These are phyloP conservation scores for Hirtodrosophila alboralis DNA, from an alignment of 2,888 invertebrate genomes.

Conservation along the genomic window DNA sequence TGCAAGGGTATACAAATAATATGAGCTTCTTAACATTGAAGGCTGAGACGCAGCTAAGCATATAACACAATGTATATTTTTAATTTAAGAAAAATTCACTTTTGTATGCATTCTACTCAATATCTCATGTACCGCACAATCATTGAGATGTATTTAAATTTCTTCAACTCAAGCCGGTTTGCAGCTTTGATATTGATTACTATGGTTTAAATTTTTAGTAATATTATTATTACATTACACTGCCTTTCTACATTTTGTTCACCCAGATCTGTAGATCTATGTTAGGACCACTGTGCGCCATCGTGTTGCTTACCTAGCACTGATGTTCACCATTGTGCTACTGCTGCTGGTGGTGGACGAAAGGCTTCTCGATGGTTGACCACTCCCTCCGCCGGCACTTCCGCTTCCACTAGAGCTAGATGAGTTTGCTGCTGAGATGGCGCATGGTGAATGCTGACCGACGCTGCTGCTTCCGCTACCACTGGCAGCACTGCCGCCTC, in stretches of 20 bases:
- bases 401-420: slow-evolving; percentile 80
- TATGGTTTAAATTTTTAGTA: too few species aligned
- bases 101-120: too few species aligned
- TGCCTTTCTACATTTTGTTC: neutral
- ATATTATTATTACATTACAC: too few species aligned
- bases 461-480: slow-evolving; percentile 67
- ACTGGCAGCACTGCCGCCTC: slow-evolving; percentile 44
- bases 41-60: too few species aligned
- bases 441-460: slow-evolving; percentile 85
- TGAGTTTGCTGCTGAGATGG: slow-evolving; percentile 84
- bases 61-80: too few species aligned
- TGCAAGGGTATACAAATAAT: too few species aligned
- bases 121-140: too few species aligned
- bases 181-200: too few species aligned
- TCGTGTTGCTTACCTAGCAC: slow-evolving; percentile 82
- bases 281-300: slow-evolving; percentile 64
- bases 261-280: slow-evolving; percentile 8
- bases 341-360: slow-evolving; percentile 73
- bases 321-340: slow-evolving; percentile 84
- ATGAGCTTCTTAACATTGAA: too few species aligned
- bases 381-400: slow-evolving; percentile 32
- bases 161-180: too few species aligned
- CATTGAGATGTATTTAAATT: too few species aligned
- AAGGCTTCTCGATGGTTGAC: slow-evolving; percentile 67
- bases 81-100: too few species aligned